phyloP scores from a whole-genome alignment of 2,113 vertebrate species.

The Odontesthes bonariensis region DNA sequence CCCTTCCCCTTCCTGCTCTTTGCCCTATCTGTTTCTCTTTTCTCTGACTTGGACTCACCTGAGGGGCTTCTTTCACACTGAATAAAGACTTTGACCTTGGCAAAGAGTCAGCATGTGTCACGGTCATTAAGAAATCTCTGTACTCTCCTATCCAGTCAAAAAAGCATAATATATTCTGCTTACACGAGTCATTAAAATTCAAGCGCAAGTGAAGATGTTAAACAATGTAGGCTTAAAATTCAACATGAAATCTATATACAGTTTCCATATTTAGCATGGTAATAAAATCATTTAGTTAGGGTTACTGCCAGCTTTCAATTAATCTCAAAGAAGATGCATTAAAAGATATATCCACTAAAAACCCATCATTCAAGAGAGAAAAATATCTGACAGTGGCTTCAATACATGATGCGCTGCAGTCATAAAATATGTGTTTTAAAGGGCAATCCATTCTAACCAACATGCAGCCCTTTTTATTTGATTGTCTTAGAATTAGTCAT shows the following conservation, averaged over 20 bases:
- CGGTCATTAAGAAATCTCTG: conserved; percentile 44
- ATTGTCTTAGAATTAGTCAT: conserved; percentile 10
- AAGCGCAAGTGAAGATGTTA: not conserved
- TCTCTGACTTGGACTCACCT: conserved; percentile 19
- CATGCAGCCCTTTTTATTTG: not conserved
- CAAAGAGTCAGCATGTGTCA: conserved; percentile 43
- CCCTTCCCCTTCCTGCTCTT: conserved; percentile 32
- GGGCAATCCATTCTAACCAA: not conserved
- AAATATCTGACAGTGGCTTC: not conserved
- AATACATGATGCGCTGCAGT: not conserved
- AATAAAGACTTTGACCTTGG: conserved; percentile 65
- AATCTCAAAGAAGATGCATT: conserved; percentile 1
- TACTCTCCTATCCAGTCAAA: conserved; percentile 8
- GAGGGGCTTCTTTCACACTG: conserved; percentile 36
- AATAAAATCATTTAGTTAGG: conserved; percentile 8
- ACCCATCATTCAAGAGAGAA: not conserved
- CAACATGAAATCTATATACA: not conserved
- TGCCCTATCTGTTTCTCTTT: conserved; percentile 25
- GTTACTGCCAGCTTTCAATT: conserved; percentile 4
- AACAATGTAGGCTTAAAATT: not conserved
- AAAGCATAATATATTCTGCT: not conserved
- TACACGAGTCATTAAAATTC: not conserved
- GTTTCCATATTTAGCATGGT: conserved; percentile 1
- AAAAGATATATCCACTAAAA: conserved; percentile 1
- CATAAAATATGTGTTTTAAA: conserved; percentile 4